phyloP scores from a whole-genome alignment of 2,797 vertebrate genomes.

The Darevskia mixta region DNA sequence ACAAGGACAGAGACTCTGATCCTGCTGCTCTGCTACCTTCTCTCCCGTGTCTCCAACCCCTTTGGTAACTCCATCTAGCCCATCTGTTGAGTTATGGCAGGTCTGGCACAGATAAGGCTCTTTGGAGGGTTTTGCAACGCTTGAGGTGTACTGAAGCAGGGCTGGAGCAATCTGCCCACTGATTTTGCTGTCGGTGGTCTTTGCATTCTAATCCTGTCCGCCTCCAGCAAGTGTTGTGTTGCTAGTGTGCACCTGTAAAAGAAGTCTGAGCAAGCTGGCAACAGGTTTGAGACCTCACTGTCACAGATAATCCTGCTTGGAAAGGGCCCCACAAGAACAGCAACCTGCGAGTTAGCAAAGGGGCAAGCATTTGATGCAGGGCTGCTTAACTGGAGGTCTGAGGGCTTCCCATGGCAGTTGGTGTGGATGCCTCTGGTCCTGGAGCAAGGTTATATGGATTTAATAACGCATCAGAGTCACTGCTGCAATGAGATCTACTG shows the following conservation, averaged over 20 bases:
- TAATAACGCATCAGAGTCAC: too few relatives aligned
- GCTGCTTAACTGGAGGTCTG: neutral
- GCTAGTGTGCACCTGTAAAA: neutral
- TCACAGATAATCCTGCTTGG: neutral
- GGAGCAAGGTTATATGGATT: too few relatives aligned
- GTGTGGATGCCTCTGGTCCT: too few relatives aligned
- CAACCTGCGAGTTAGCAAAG: neutral
- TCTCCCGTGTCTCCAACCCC: neutral
- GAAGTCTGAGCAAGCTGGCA: neutral
- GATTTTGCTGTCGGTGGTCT: neutral
- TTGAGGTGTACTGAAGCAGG: neutral
- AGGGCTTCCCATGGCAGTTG: too few relatives aligned
- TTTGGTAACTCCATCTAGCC: neutral
- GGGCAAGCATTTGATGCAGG: neutral
- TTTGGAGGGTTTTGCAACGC: neutral
- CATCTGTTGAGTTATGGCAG: neutral
- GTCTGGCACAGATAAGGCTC: neutral
- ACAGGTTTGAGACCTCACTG: neutral
- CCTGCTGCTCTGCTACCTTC: neutral
- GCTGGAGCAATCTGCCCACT: neutral
- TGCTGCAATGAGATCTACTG: too few relatives aligned
- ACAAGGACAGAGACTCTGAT: neutral
- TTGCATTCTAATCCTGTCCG: neutral
- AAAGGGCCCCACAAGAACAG: neutral
- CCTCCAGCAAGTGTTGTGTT: neutral